These are phyloP conservation scores for Cartodere bifasciata DNA, from an alignment of 2,888 invertebrate genomes.

Conservation along the genomic window DNA sequence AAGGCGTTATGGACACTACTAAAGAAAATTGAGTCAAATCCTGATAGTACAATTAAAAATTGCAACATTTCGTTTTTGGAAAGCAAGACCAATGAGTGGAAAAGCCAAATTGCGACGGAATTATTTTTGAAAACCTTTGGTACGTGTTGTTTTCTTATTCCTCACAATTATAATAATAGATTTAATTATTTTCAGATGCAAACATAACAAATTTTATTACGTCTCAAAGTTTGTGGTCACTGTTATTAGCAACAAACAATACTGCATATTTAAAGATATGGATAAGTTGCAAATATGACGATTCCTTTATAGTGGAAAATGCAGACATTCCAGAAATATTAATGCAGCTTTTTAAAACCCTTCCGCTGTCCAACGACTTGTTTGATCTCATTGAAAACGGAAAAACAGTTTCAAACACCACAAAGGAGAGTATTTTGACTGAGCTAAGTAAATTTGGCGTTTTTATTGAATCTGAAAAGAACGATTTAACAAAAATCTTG, in stretches of 20 bases:
- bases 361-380: no score
- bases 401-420: no score
- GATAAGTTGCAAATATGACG: no score
- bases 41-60: neutral
- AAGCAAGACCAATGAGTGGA: constrained; percentile 40
- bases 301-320: no score
- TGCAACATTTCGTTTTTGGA: constrained; percentile 13
- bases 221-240: no score
- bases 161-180: no score
- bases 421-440: constrained; percentile 46
- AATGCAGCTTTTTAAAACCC: no score
- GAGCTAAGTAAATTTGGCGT: constrained; percentile 50
- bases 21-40: neutral
- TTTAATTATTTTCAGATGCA: no score
- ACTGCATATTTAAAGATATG: no score
- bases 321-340: no score
- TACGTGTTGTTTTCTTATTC: constrained; percentile 28
- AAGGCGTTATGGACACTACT: constrained; percentile 9
- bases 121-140: constrained; percentile 46
- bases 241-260: no score
- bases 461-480: constrained; percentile 45
- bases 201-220: constrained; percentile 4
- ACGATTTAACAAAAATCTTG: constrained; percentile 43
- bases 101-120: constrained; percentile 41
- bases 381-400: no score